Evolutionary conservation across 1,140 invertebrate species (phyloP), one percentile per base, ranked within the genome.

Genomic region (Aphis craccivora): DNA sequence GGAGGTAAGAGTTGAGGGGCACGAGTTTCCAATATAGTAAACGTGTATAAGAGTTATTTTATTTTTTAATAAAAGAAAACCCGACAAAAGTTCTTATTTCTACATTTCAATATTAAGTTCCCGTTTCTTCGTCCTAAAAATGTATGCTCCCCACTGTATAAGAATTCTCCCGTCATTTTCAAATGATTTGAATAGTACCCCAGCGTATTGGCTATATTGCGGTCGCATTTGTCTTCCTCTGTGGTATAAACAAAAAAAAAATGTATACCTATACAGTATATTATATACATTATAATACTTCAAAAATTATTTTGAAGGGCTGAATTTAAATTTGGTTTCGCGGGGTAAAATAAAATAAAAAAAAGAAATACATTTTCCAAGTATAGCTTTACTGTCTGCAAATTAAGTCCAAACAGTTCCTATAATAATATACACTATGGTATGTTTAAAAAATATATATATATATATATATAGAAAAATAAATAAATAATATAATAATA

Each of bases 21-120:
- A 86, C 25, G 48, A 83, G 45, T 84, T 93, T 93, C 55, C 81
- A 93, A 93, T 93, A 93, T 93, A 53, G 48, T 53, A 53, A 83
- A 51, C 76, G 91, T 93, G 91, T 93, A 86, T 51, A 93, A 86
- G 81, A 93, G 48, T 55, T 93, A n/a, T 93, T 90, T 92, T 92
- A 81, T 91, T 81, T 84, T 86, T 55, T 35, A 93, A 55, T 55
- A 86, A 53, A 93, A 93, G 60, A 93, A 86, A 93, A 93, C 60
- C 81, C 81, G 76, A 93, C 48, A 93, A 93, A 93, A 93, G 81
- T 93, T 93, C 91, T 93, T 83, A 84, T 93, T 93, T 93, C 91
- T 53, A 93, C 91, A 93, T 93, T 93, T 93, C 81, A 93, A 93
- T 93, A 93, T 93, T 84, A 86, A 93, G 81, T 93, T 93, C 81